Base-by-base conservation (phyloP, 1,140 invertebrate genomes). In the Latrodectus geometricus region DNA sequence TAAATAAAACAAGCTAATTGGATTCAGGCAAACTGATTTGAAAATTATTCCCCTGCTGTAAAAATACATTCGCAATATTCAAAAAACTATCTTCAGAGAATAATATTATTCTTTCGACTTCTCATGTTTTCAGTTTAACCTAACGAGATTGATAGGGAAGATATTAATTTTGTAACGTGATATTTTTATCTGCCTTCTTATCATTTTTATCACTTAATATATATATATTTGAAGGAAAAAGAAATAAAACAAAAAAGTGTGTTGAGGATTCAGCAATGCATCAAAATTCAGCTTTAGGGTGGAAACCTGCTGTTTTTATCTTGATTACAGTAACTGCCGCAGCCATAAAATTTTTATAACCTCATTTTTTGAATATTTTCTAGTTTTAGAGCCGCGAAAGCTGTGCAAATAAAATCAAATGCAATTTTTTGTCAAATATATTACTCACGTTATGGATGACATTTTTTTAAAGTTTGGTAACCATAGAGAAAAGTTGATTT, bases 281-380 rank as follows among this genome's bases (percentile, higher is more conserved):
- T 81, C 79, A 81, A 72, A 81, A 54, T 81, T 70, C 72, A 21
- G 61, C 68, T 73, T 21, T 52, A 20, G 0, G 23, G 69, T 5
- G 35, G 48, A 72, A 81, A 61, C 56, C 15, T 69, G 49, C 49
- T 35, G 35, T 35, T 35, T 70, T 72, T 72, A 81, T 81, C 79
- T 81, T 73, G 79, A 81, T 81, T 81, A 81, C 66, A 68, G 48
- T 81, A 54, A 72, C 68, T 72, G 17, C 79, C 23, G 23, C 11
- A 52, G 20, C 50, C 79, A 81, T 81, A 81, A 81, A 81, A 61
- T 81, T 35, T 81, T 81, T 81, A 81, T 81, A 81, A 81, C 68
- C 68, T 81, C 12, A 50, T 54, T 56, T 81, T 72, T 35, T 15
- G 66, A 81, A 81, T 81, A 81, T 56, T 73, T 81, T 52, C 48